A percentile compares a stretch with the other conserved stretches of the same genome.
These are phyloP conservation scores for Turnix velox DNA, from an alignment of 2,113 vertebrate genomes.

Conservation along the genomic window DNA sequence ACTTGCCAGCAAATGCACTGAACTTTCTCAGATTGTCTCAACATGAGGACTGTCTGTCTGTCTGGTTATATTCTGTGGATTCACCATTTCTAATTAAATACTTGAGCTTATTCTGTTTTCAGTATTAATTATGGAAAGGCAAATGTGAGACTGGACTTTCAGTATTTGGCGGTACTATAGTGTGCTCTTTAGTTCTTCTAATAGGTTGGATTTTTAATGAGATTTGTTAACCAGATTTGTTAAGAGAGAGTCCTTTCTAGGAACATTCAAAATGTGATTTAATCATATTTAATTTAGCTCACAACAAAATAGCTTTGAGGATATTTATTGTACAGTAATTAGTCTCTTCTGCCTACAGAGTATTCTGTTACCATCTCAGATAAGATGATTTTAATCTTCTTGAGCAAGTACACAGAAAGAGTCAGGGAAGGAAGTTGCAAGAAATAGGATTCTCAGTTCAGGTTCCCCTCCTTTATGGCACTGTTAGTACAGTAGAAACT, in stretches of 20 bases:
- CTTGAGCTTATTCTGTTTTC: background rate
- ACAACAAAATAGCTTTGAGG: background rate
- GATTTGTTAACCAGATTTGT: background rate
- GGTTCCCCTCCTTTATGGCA: background rate
- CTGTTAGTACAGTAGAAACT: background rate
- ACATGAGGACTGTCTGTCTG: background rate
- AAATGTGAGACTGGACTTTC: background rate
- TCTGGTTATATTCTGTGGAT: background rate
- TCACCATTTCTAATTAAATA: background rate
- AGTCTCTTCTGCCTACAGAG: background rate
- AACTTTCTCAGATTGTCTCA: background rate
- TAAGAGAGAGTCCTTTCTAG: background rate
- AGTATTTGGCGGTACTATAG: background rate
- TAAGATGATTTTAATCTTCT: background rate
- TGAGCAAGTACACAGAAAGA: background rate
- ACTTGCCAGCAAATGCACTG: background rate
- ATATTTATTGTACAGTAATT: slow-evolving; percentile 1
- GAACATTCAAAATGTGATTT: background rate
- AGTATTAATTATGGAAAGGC: background rate
- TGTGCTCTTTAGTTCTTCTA: background rate
- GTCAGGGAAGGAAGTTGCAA: background rate
- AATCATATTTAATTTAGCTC: background rate
- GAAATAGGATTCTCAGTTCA: background rate
- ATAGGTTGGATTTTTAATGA: background rate
- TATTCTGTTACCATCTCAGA: background rate